A percentile compares a stretch with the other conserved stretches of the same genome.
Conservation (phyloP, 2,113 vertebrate species). For the Eupsittula cactorum region DNA sequence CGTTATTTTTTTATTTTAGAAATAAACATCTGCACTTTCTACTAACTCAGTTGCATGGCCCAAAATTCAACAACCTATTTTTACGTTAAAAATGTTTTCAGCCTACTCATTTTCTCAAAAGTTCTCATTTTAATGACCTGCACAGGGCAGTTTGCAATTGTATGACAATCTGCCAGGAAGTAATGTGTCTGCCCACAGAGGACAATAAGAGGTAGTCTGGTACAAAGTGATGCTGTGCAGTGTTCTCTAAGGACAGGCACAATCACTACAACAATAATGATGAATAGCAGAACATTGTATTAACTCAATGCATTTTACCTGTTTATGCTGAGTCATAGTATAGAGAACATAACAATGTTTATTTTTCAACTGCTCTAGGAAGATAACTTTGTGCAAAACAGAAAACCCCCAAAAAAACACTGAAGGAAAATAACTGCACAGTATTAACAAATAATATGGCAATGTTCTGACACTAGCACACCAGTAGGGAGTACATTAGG, state of each 20-base stretch:
- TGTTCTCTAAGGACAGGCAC: neutral
- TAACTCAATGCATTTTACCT: neutral
- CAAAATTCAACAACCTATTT: neutral
- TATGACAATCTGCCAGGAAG: neutral
- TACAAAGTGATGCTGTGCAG: neutral
- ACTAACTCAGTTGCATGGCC: neutral
- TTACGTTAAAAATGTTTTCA: neutral
- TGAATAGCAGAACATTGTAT: neutral
- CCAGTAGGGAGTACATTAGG: neutral
- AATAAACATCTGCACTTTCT: neutral
- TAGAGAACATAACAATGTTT: neutral
- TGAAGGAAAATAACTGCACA: neutral
- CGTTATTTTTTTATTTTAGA: neutral
- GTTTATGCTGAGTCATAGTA: neutral
- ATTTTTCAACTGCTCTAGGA: neutral
- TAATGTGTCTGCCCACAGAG: conserved; percentile 16
- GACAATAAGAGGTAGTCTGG: neutral
- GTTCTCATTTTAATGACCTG: conserved; percentile 8
- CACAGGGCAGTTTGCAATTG: neutral
- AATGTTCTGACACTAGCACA: neutral
- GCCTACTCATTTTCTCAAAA: neutral
- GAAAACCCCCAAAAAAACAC: neutral
- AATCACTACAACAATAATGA: neutral
- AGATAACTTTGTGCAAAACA: neutral
- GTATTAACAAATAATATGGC: neutral